These are phyloP conservation scores for Leptocoma aspasia DNA, from an alignment of 2,113 vertebrate genomes.

Conservation along the genomic window DNA sequence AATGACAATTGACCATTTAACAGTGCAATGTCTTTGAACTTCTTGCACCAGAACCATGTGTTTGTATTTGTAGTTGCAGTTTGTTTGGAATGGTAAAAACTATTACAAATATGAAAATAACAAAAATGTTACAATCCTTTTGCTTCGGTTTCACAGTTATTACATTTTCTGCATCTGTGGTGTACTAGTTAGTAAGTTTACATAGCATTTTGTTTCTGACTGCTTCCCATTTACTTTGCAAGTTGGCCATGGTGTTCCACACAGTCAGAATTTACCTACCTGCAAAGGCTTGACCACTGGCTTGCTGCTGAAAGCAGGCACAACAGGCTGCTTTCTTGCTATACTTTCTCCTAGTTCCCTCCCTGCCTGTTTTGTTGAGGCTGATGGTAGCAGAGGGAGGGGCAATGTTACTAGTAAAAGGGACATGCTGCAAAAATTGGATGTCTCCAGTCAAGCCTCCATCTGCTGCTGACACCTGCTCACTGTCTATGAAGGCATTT, in stretches of 20 bases:
- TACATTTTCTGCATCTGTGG: background rate
- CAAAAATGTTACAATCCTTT: background rate
- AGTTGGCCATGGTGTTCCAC: background rate
- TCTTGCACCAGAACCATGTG: background rate
- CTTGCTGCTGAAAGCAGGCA: background rate
- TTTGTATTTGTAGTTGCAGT: background rate
- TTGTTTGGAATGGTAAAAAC: background rate
- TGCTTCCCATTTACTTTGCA: background rate
- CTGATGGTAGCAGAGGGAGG: background rate
- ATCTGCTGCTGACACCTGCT: conserved; percentile 5
- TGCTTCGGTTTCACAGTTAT: background rate
- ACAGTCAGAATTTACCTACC: background rate
- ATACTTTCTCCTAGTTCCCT: background rate
- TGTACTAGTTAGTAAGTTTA: background rate
- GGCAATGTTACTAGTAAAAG: background rate
- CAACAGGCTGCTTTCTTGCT: background rate
- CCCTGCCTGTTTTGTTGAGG: background rate
- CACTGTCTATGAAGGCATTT: background rate
- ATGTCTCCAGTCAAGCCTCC: background rate
- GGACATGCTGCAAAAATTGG: background rate
- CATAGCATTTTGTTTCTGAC: background rate
- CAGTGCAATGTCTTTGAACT: background rate
- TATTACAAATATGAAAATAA: background rate
- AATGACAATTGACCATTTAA: background rate
- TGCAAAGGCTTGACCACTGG: background rate